These are phyloP conservation scores for Bambusicola thoracicus DNA, from an alignment of 2,113 vertebrate species.

Conservation along the genomic window DNA sequence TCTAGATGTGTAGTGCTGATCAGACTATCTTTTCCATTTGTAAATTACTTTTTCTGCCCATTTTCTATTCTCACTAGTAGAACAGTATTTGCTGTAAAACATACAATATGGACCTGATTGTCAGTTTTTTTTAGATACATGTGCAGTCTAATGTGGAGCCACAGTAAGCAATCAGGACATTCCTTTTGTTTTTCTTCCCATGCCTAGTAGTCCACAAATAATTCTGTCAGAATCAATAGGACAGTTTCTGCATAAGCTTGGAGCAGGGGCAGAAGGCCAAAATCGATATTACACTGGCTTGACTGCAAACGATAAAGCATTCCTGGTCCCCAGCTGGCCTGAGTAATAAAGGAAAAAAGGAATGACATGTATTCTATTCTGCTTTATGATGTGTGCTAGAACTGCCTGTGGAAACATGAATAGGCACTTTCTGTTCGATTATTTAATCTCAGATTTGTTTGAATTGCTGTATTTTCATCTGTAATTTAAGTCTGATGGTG, in stretches of 20 bases:
- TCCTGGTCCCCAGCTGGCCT: not conserved
- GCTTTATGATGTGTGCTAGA: not conserved
- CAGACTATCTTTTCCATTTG: not conserved
- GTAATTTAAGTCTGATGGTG: not conserved
- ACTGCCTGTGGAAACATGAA: not conserved
- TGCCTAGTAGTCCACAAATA: constrained; percentile 30
- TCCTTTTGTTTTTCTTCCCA: constrained; percentile 27
- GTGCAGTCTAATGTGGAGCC: not conserved
- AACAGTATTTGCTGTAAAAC: not conserved
- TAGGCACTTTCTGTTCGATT: not conserved
- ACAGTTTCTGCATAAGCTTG: constrained; percentile 31
- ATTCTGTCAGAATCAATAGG: constrained; percentile 56
- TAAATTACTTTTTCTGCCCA: not conserved
- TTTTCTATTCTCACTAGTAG: not conserved
- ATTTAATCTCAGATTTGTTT: not conserved
- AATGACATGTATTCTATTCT: not conserved
- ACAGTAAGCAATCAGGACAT: not conserved
- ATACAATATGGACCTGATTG: no score
- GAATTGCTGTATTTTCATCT: not conserved
- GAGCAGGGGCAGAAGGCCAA: not conserved
- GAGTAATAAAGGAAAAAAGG: not conserved
- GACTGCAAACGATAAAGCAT: not conserved
- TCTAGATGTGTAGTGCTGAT: not conserved
- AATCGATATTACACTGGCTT: not conserved
- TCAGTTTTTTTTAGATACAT: not conserved